Base-by-base conservation (phyloP, 1,140 invertebrate species). In the Pseudomyrmex dendroicus region DNA sequence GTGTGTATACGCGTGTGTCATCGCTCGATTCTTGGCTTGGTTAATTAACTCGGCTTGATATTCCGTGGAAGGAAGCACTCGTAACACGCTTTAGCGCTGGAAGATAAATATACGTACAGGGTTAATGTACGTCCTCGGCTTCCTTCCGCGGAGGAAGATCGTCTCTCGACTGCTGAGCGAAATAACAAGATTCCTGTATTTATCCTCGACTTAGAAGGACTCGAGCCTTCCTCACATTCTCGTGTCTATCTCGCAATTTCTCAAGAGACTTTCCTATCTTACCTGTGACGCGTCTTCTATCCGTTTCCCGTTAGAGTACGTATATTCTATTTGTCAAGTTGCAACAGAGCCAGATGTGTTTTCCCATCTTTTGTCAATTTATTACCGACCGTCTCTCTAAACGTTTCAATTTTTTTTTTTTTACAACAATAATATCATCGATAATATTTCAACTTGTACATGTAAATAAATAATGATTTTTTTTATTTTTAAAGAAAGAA, bases 141-240 rank as follows among this genome's bases (percentile, higher is more conserved):
- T 86, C 86, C 87, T 88, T 86, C 87, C 85, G 66, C 83, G 76
- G 22, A 83, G 54, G 66, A 80, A 80, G 76, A 80, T 80, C 78
- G 83, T 77, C 85, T 87, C 86, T 76, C 86, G 84, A 83, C 87
- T 91, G 87, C 87, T 70, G 80, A 84, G 78, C 87, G 89, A 90
- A 91, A 91, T 92, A 93, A 93, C 92, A 92, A 93, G 91, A 92
- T 92, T 92, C 91, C 89, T 89, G 91, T 93, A 92, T 92, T 93
- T 93, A 92, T 91, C 89, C 87, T 83, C 67, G 22, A 82, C 77
- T 87, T 56, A 74, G 48, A 68, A 84, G 82, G 64, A 77, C 22
- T 73, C 48, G 48, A 86, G 67, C 63, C 85, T 84, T 76, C 85
- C 85, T 86, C 87, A 84, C 84, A 83, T 76, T 84, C 76, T 68